Percentiles rank a stretch among this genome's conserved stretches.
Evolutionary conservation across 2,888 invertebrate species (phyloP).

Genomic region (Himalopsyche tibetana): DNA sequence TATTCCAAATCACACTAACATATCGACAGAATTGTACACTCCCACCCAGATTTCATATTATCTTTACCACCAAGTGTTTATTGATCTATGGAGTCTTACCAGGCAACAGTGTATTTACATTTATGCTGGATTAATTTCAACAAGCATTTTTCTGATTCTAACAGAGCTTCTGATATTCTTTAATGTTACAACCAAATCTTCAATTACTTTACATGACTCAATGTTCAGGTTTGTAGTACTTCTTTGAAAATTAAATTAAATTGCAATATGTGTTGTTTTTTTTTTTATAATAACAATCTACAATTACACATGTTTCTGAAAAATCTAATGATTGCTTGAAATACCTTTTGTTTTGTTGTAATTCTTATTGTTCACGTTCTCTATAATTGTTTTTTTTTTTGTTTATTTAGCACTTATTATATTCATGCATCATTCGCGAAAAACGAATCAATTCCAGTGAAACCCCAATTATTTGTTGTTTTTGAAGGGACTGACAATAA

Average conservation of each 20-base stretch:
- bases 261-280: too few species aligned
- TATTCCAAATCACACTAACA: neutral
- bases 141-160: constrained; percentile 76
- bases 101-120: constrained; percentile 76
- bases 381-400: too few species aligned
- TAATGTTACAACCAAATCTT: constrained; percentile 84
- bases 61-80: neutral
- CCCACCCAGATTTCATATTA: neutral
- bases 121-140: constrained; percentile 75
- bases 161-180: constrained; percentile 82
- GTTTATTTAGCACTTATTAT: too few species aligned
- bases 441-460: too few species aligned
- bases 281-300: too few species aligned
- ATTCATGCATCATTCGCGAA: too few species aligned
- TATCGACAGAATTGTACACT: neutral
- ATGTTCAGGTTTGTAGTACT: constrained; percentile 79
- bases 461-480: too few species aligned
- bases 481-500: too few species aligned
- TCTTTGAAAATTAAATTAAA: constrained; percentile 53
- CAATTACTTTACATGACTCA: constrained; percentile 84
- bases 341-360: neutral
- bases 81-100: constrained; percentile 67
- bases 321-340: too few species aligned
- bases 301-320: too few species aligned
- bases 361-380: too few species aligned